Evolutionary conservation across 2,113 vertebrate genomes (phyloP).

Genomic region (Ammodytes dubius): DNA sequence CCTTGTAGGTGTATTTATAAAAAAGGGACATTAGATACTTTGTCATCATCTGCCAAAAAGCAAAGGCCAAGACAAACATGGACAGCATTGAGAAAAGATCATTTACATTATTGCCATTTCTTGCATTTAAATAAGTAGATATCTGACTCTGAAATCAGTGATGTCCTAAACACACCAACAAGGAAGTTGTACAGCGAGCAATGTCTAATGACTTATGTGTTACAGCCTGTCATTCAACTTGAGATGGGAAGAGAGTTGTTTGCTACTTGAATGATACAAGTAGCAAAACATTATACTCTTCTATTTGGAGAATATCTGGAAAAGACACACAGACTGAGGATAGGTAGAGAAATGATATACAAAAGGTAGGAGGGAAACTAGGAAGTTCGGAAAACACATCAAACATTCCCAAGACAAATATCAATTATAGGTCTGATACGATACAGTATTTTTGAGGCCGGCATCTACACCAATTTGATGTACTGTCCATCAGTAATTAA

Average conservation of each 20-base stretch:
- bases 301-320: neutral
- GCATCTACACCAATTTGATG: too few relatives aligned
- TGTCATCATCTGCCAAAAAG: neutral
- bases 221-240: neutral
- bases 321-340: neutral
- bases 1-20: too few relatives aligned
- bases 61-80: neutral
- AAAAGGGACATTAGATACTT: too few relatives aligned
- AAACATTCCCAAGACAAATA: neutral
- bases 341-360: neutral
- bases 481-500: too few relatives aligned
- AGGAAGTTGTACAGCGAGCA: neutral
- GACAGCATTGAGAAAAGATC: neutral
- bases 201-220: neutral
- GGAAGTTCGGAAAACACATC: neutral
- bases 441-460: neutral
- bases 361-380: neutral
- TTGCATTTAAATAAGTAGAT: neutral
- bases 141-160: neutral
- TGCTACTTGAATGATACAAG: too few relatives aligned
- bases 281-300: neutral
- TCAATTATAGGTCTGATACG: neutral
- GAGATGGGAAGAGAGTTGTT: too few relatives aligned
- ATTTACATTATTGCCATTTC: neutral
- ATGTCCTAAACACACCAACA: neutral